A percentile compares a stretch with the other conserved stretches of the same genome.
Evolutionary conservation across 1,140 invertebrate genomes (phyloP).

Genomic region (Ladona fulva): DNA sequence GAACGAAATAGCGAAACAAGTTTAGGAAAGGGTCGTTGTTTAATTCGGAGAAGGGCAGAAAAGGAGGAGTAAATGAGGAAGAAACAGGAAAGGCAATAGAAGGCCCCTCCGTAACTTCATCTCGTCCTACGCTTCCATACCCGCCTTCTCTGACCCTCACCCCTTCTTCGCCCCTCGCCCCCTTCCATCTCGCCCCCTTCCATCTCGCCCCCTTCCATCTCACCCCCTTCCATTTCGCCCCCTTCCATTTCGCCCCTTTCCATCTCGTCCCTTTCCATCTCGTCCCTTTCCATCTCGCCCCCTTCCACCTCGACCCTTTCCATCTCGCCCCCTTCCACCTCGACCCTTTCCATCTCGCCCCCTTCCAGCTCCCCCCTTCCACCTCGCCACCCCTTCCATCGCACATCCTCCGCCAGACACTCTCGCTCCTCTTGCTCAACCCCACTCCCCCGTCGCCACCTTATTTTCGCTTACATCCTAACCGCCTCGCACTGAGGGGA

Average conservation of each 20-base stretch:
- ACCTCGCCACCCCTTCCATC: background rate
- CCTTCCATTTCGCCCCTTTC: background rate
- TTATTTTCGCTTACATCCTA: background rate
- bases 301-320: background rate
- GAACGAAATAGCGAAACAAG: background rate
- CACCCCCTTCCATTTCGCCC: background rate
- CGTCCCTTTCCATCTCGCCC: no score
- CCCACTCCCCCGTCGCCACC: background rate
- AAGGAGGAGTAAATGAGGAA: background rate
- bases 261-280: no score
- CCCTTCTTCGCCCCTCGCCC: no score
- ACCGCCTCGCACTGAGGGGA: background rate
- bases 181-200: background rate
- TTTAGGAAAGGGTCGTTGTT: background rate
- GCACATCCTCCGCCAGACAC: background rate
- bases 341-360: background rate
- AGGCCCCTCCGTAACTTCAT: background rate
- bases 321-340: background rate
- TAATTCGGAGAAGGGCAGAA: background rate
- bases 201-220: background rate
- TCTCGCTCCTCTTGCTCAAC: background rate
- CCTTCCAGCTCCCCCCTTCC: background rate
- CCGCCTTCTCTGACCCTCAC: no score
- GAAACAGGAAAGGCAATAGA: background rate
- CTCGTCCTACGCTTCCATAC: background rate